These are phyloP conservation scores for Euphonia xanthogaster DNA, from an alignment of 2,797 vertebrate species.

Conservation along the genomic window DNA sequence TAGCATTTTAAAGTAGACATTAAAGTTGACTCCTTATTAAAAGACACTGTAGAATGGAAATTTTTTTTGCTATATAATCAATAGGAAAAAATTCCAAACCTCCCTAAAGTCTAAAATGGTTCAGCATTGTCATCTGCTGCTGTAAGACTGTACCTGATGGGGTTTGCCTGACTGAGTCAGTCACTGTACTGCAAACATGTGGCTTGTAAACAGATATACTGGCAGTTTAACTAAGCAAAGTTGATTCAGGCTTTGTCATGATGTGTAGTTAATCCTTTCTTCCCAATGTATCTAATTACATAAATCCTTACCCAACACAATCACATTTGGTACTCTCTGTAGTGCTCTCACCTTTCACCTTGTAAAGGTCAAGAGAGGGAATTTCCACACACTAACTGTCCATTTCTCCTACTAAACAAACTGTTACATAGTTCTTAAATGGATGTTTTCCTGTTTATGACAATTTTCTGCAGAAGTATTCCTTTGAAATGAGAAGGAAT, in stretches of 20 bases:
- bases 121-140: not conserved
- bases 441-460: slow-evolving; percentile 8
- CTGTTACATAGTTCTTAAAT: not conserved
- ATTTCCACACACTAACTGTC: not conserved
- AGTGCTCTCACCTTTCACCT: not conserved
- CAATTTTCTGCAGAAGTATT: not conserved
- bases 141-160: not conserved
- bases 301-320: not conserved
- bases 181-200: not conserved
- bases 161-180: not conserved
- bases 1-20: not conserved
- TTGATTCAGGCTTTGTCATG: not conserved
- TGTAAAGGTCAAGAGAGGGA: slow-evolving; percentile 24
- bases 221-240: slow-evolving; percentile 4
- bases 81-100: not conserved
- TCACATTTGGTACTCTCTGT: not conserved
- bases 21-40: not conserved
- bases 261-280: not conserved
- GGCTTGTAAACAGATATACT: not conserved
- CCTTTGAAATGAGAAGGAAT: not conserved
- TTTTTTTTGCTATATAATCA: not conserved
- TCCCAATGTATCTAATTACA: not conserved
- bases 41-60: not conserved
- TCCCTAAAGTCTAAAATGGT: not conserved
- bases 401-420: not conserved